Evolutionary conservation across 2,113 vertebrate species (phyloP).

Genomic region (Aptenodytes patagonicus): DNA sequence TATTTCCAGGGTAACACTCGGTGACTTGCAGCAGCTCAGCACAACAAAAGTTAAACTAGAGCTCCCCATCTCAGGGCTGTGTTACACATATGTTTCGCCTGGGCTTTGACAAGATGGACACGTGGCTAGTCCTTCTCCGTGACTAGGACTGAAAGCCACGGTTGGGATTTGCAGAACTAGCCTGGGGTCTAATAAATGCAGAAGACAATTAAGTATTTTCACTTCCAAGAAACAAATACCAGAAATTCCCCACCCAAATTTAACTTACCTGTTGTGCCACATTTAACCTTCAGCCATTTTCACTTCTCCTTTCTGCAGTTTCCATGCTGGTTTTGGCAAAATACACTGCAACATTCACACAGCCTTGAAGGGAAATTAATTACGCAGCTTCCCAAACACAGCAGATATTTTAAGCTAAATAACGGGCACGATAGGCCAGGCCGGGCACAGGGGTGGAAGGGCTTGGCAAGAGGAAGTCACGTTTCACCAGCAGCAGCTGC

Average conservation of each 20-base stretch:
- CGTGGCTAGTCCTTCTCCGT: neutral
- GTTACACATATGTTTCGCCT: neutral
- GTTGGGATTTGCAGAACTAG: neutral
- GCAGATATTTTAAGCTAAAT: neutral
- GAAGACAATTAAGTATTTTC: neutral
- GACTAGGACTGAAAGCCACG: neutral
- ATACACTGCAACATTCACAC: rapidly evolving
- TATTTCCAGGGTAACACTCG: neutral
- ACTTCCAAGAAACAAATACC: neutral
- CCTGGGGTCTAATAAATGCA: neutral
- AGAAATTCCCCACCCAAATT: neutral
- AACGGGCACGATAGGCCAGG: neutral
- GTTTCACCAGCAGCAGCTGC: neutral
- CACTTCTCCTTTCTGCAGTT: neutral
- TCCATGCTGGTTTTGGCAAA: neutral
- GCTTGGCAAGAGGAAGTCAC: neutral
- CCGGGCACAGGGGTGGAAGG: neutral
- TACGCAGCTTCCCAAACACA: neutral
- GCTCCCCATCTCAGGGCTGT: neutral
- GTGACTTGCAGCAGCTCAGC: neutral
- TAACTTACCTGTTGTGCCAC: neutral
- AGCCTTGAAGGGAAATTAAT: neutral
- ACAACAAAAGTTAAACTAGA: neutral
- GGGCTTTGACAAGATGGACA: neutral
- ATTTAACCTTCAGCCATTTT: neutral